phyloP scores from a whole-genome alignment of 2,113 vertebrate species.

The Sitta europaea region DNA sequence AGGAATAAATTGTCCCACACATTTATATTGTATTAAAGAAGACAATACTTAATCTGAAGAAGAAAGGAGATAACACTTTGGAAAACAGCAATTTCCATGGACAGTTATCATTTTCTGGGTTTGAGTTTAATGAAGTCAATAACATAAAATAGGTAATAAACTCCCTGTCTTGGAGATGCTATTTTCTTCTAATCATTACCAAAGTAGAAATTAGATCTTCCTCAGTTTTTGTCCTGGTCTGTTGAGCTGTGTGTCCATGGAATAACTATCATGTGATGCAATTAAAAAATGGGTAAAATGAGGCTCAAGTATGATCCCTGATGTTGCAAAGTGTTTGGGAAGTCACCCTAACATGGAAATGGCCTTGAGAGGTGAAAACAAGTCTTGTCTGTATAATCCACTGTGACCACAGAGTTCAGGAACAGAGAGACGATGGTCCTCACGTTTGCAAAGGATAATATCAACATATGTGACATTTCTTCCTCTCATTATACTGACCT shows the following conservation, averaged over 20 bases:
- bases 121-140: not conserved
- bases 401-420: not conserved
- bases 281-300: not conserved
- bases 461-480: not conserved
- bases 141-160: not conserved
- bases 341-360: not conserved
- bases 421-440: not conserved
- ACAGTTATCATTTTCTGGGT: not conserved
- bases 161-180: not conserved
- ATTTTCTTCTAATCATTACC: not conserved
- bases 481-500: not conserved
- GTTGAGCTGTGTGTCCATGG: not conserved
- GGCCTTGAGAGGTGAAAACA: not conserved
- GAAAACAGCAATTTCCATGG: not conserved
- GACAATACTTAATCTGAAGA: not conserved
- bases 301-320: not conserved
- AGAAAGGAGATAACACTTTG: not conserved
- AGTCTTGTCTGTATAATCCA: not conserved
- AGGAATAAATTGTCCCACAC: not conserved
- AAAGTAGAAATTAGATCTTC: not conserved
- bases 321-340: not conserved
- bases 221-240: not conserved
- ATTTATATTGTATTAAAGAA: not conserved
- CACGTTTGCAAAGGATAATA: not conserved
- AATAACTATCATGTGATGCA: not conserved